These are phyloP conservation scores for Eudorcas thomsonii DNA, from an alignment of 2,113 vertebrate species.

Conservation along the genomic window DNA sequence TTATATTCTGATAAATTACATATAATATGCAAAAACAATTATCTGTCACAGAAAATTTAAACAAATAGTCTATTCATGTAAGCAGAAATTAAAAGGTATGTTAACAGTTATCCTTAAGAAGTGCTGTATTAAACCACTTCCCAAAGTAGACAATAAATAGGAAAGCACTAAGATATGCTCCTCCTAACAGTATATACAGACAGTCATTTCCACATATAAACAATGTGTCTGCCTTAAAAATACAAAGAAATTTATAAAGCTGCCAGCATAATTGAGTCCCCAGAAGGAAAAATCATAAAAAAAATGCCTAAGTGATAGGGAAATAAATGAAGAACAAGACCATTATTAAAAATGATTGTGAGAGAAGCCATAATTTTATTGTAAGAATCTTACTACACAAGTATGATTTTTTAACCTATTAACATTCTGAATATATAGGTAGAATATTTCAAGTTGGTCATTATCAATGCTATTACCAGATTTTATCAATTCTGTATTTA, in stretches of 20 bases:
- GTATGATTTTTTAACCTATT: neutral
- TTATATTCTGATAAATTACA: neutral
- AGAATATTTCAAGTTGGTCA: neutral
- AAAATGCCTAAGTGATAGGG: neutral
- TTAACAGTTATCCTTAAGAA: slow-evolving; percentile 19
- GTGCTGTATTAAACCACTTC: slow-evolving; percentile 42
- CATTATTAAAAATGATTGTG: slow-evolving; percentile 48
- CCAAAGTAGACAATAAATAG: slow-evolving; percentile 9
- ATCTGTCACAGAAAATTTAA: neutral
- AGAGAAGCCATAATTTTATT: slow-evolving; percentile 42
- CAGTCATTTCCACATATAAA: neutral
- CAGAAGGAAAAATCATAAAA: slow-evolving; percentile 55
- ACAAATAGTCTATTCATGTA: neutral
- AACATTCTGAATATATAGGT: neutral
- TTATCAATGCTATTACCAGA: neutral
- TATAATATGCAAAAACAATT: neutral
- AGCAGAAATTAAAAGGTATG: neutral
- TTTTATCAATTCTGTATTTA: neutral
- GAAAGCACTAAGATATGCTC: slow-evolving; percentile 19
- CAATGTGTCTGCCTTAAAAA: slow-evolving; percentile 27
- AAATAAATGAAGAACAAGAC: slow-evolving; percentile 26
- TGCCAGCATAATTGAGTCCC: slow-evolving; percentile 35
- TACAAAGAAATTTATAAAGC: neutral
- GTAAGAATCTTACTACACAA: neutral
- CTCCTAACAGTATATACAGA: slow-evolving; percentile 27